A percentile compares a stretch with the other conserved stretches of the same genome.
phyloP scores from a whole-genome alignment of 2,113 vertebrate genomes.

The Rhinoderma darwinii region DNA sequence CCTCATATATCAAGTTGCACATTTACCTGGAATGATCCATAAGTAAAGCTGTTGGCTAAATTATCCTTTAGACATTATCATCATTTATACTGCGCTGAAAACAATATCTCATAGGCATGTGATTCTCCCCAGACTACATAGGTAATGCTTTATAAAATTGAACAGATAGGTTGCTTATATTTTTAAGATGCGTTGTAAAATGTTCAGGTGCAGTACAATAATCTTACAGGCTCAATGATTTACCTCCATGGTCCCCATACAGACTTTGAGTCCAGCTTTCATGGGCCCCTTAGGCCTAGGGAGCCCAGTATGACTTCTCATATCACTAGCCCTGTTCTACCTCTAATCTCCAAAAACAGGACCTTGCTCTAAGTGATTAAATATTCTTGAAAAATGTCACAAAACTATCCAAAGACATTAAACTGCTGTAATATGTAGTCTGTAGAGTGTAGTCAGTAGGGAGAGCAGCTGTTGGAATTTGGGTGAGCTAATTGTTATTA shows the following conservation, averaged over 20 bases:
- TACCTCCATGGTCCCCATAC: not conserved
- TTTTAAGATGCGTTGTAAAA: not conserved
- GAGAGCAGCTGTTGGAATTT: not conserved
- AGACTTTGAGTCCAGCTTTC: too few species aligned
- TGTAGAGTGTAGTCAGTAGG: not conserved
- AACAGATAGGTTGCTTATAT: not conserved
- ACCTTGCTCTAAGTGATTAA: too few species aligned
- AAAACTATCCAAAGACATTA: too few species aligned
- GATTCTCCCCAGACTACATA: not conserved
- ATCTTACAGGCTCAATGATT: not conserved
- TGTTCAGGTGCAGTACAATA: not conserved
- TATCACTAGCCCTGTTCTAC: too few species aligned
- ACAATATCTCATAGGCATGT: slow-evolving; percentile 52
- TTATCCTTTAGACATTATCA: slow-evolving; percentile 28
- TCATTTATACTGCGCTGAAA: slow-evolving; percentile 14
- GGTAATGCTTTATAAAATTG: not conserved
- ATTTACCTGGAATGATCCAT: slow-evolving; percentile 31
- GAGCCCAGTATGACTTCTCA: too few species aligned
- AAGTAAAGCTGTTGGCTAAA: slow-evolving; percentile 29
- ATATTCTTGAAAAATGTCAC: too few species aligned
- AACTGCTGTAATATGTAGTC: not conserved
- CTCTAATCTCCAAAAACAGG: too few species aligned
- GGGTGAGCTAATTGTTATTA: too few species aligned
- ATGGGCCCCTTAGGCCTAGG: too few species aligned
- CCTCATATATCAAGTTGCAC: slow-evolving; percentile 22